A percentile compares a stretch with the other conserved stretches of the same genome.
These are phyloP conservation scores for Pongo abelii DNA, from an alignment of 2,113 vertebrate species.

Conservation along the genomic window DNA sequence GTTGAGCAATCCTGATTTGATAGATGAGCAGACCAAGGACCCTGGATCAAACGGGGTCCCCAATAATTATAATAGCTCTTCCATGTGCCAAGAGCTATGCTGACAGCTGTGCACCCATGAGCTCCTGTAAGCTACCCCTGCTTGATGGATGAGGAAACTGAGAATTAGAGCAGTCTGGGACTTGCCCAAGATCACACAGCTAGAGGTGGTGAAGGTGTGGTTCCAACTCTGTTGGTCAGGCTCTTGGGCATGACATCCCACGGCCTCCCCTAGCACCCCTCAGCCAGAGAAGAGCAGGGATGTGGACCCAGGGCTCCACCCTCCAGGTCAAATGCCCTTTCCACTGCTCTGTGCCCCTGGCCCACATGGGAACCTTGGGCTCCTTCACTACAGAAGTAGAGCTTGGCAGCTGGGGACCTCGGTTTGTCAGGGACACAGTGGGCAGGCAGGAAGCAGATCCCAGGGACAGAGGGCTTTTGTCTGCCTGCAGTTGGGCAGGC, in stretches of 20 bases:
- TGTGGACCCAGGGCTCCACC: not conserved
- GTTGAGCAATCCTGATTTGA: too few relatives aligned
- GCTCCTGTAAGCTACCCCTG: not conserved
- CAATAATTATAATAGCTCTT: too few relatives aligned
- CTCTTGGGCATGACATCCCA: not conserved
- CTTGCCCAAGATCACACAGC: not conserved
- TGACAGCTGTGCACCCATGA: fast-evolving
- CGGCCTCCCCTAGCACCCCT: not conserved
- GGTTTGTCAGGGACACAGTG: not conserved
- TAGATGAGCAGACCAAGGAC: too few relatives aligned
- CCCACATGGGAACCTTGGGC: not conserved
- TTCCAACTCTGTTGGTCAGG: not conserved
- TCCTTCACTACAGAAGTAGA: not conserved
- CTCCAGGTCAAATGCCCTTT: not conserved
- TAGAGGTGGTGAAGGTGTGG: not conserved
- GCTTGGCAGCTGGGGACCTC: not conserved
- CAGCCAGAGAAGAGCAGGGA: not conserved
- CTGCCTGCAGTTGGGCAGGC: constrained; percentile 67
- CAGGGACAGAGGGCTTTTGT: constrained; percentile 75
- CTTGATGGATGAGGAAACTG: not conserved
- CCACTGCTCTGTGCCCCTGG: not conserved
- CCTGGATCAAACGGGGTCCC: not conserved
- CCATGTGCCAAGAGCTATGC: fast-evolving
- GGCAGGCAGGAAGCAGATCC: constrained; percentile 23
- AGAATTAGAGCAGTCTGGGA: not conserved